Evolutionary conservation across 2,888 invertebrate species (phyloP).

Genomic region (Linyphia triangularis): DNA sequence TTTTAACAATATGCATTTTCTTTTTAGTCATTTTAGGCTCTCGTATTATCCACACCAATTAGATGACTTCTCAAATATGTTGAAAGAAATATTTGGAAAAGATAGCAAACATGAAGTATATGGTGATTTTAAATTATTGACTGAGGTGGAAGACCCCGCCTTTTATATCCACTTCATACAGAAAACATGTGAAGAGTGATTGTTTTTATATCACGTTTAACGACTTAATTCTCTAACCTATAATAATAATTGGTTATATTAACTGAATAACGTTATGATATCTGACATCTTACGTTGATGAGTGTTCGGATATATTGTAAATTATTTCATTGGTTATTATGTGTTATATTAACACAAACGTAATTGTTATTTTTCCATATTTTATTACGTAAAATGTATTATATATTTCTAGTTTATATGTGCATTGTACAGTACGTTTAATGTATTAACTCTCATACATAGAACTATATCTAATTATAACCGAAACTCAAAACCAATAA

Average conservation of each 20-base stretch:
- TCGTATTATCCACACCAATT: constrained; percentile 93
- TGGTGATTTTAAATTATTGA: constrained; percentile 89
- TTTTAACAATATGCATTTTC: constrained; percentile 5
- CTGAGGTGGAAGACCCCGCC: constrained; percentile 85
- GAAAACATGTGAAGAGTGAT: constrained; percentile 64
- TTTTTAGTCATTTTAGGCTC: constrained; percentile 87
- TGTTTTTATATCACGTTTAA: neutral
- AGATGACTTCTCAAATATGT: constrained; percentile 85
- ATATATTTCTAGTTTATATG: too few species aligned
- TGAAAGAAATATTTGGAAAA: constrained; percentile 86
- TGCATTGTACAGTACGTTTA: too few species aligned
- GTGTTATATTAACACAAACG: constrained; percentile 64
- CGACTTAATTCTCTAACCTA: neutral
- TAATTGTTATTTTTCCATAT: neutral
- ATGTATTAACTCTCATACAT: too few species aligned
- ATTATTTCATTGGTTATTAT: neutral
- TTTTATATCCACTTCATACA: constrained; percentile 92
- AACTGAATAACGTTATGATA: neutral
- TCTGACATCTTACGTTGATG: neutral
- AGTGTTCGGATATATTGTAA: neutral
- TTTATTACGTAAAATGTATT: too few species aligned
- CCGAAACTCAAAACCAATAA: too few species aligned
- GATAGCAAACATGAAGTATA: constrained; percentile 86
- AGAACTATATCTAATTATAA: too few species aligned
- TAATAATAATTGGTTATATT: constrained; percentile 10